Conservation (phyloP, 2,797 vertebrate species). For the Sylvia borin region DNA sequence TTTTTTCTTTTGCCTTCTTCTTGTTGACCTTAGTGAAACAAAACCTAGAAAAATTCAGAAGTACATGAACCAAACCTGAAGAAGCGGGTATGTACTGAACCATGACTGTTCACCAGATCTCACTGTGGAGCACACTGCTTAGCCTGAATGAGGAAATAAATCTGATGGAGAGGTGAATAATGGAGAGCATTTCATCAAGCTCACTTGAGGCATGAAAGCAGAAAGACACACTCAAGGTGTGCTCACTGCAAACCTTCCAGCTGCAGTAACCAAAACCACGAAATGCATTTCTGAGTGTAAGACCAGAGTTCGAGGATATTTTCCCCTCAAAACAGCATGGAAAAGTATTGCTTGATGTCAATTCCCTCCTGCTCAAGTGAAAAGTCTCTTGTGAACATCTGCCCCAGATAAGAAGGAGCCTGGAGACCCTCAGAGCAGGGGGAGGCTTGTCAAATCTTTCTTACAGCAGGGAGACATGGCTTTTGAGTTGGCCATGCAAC, state of each 20-base stretch:
- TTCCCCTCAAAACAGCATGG: not conserved
- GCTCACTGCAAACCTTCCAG: not conserved
- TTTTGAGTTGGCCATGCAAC: not conserved
- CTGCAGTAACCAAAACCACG: not conserved
- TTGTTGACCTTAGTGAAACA: not conserved
- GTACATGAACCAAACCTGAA: not conserved
- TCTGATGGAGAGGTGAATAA: not conserved
- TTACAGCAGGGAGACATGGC: fast-evolving
- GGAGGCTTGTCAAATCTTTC: not conserved
- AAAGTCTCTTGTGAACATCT: not conserved
- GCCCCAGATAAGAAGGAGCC: not conserved
- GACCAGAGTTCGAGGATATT: not conserved
- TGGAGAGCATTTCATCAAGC: not conserved
- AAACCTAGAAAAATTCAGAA: not conserved
- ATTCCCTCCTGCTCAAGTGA: not conserved
- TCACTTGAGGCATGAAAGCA: not conserved
- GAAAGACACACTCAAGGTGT: not conserved
- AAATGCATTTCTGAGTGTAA: not conserved
- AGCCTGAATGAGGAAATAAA: not conserved
- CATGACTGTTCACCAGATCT: not conserved
- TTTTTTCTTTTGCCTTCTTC: not conserved
- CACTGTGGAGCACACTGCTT: not conserved
- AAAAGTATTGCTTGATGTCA: not conserved
- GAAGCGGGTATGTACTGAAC: not conserved
- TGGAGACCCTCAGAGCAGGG: not conserved